Conservation (phyloP, 2,888 invertebrate species). For the Melipona bicolor region DNA sequence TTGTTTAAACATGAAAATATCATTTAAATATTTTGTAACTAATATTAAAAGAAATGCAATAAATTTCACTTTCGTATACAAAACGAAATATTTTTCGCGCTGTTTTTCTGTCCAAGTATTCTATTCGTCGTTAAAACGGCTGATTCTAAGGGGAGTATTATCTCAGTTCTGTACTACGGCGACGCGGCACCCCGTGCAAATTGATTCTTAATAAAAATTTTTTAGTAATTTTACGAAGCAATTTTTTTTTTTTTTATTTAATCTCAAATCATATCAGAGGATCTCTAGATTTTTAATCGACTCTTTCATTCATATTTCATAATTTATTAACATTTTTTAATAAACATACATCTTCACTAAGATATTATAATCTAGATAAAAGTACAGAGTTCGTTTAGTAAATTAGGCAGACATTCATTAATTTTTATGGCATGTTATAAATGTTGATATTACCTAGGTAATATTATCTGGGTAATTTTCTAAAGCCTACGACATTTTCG, state of each 20-base stretch:
- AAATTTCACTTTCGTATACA: not conserved
- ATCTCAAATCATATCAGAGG: not conserved
- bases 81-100: conserved; percentile 9
- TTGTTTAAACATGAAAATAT: not conserved
- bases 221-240: not conserved
- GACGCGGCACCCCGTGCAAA: conserved; percentile 39
- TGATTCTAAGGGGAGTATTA: conserved; percentile 47
- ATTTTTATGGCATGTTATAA: not conserved
- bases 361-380: not conserved
- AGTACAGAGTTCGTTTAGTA: too few species aligned
- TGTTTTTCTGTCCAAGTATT: conserved; percentile 14
- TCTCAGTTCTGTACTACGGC: conserved; percentile 18
- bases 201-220: not conserved
- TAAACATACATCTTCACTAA: not conserved
- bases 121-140: conserved; percentile 34
- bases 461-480: not conserved
- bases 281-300: not conserved
- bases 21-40: not conserved
- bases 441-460: not conserved
- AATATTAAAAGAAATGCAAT: not conserved
- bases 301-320: not conserved
- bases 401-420: not conserved
- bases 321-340: not conserved
- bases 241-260: not conserved
- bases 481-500: not conserved